phyloP scores from a whole-genome alignment of 2,888 invertebrate species.

The Spisula solida region DNA sequence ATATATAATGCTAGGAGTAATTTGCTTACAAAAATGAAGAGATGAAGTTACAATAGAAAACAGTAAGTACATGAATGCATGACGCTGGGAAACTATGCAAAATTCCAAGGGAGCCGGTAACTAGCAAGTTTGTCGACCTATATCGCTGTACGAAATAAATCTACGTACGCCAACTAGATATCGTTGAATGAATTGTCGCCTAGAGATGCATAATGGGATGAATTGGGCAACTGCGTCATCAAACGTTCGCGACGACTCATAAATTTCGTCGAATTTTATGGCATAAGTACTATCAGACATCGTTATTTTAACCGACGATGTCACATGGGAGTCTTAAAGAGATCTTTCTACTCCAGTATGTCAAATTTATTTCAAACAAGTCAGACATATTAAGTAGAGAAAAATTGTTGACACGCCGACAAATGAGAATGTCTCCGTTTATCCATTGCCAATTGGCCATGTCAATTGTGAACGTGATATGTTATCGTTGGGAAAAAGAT shows the following conservation, averaged over 20 bases:
- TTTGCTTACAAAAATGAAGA: no score
- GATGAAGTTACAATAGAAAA: no score
- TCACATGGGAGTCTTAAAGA: not conserved
- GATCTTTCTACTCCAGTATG: not conserved
- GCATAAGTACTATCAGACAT: not conserved
- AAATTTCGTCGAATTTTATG: not conserved
- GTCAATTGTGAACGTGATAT: conserved; percentile 4
- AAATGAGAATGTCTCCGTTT: not conserved
- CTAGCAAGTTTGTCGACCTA: no score
- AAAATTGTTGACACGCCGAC: conserved; percentile 12
- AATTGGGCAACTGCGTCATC: not conserved
- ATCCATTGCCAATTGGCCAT: conserved; percentile 7
- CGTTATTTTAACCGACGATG: not conserved
- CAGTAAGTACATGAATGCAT: no score
- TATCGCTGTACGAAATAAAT: no score
- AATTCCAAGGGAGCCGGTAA: no score
- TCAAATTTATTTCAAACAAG: not conserved
- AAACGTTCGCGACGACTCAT: not conserved
- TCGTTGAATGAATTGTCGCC: no score
- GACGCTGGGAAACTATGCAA: no score
- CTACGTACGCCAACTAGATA: no score
- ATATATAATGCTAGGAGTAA: no score
- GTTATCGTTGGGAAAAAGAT: not conserved
- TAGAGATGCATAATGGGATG: no score
- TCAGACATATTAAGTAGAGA: not conserved